These are phyloP conservation scores for Merluccius polli DNA, from an alignment of 2,797 vertebrate genomes.

Conservation along the genomic window DNA sequence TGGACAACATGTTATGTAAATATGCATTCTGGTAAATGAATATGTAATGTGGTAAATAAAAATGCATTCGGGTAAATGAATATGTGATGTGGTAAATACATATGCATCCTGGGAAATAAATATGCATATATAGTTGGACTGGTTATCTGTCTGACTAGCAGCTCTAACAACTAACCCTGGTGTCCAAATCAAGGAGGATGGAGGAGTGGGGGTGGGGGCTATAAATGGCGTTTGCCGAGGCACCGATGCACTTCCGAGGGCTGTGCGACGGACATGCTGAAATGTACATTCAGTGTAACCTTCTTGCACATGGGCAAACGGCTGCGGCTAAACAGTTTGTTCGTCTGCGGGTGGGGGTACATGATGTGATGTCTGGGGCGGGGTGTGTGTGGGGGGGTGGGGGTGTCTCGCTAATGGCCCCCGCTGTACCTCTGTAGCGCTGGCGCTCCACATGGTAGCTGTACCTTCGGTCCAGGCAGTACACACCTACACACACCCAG, in stretches of 20 bases:
- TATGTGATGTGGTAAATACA: too few species aligned
- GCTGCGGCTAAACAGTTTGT: not conserved
- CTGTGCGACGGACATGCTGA: not conserved
- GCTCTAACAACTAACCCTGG: not conserved
- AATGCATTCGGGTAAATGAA: not conserved
- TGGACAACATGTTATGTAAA: not conserved
- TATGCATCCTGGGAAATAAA: not conserved
- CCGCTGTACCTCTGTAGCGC: conserved; percentile 84
- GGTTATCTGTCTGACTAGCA: not conserved
- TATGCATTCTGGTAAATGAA: not conserved
- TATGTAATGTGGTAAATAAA: not conserved
- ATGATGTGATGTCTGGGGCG: conserved; percentile 10
- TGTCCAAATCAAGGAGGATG: not conserved
- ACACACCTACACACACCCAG: conserved; percentile 72
- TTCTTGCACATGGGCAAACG: not conserved
- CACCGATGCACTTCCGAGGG: not conserved
- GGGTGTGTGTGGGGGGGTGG: conserved; percentile 9
- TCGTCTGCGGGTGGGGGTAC: conserved; percentile 9
- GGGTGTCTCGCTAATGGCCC: not conserved
- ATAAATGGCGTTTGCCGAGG: not conserved
- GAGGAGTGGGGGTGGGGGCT: not conserved
- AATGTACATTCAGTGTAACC: not conserved
- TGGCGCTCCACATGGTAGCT: conserved; percentile 90
- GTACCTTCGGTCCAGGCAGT: conserved; percentile 81
- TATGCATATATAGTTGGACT: not conserved